phyloP scores from a whole-genome alignment of 2,888 invertebrate genomes.

The Bombylius discolor region DNA sequence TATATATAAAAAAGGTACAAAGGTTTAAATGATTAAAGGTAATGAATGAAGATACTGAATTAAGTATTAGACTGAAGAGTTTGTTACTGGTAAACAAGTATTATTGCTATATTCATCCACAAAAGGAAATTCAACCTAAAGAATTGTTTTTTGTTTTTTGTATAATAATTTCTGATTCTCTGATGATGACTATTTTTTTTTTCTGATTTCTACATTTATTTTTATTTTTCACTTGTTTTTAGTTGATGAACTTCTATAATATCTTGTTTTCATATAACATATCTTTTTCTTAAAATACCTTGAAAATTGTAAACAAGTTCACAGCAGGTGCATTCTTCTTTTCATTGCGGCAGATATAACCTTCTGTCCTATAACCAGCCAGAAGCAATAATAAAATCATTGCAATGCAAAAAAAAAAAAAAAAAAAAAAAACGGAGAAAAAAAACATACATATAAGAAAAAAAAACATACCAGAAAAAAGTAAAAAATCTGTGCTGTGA shows the following conservation, averaged over 20 bases:
- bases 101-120: not conserved
- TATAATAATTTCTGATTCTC: not conserved
- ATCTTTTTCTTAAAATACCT: not conserved
- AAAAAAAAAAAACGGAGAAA: too few species aligned
- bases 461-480: not conserved
- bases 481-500: not conserved
- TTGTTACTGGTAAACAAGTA: too few species aligned
- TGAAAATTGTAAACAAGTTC: conserved; percentile 14
- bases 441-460: too few species aligned
- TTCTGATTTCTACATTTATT: not conserved
- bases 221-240: too few species aligned
- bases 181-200: not conserved
- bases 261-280: too few species aligned
- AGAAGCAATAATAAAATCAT: not conserved
- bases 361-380: not conserved
- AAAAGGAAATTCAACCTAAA: not conserved
- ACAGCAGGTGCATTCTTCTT: conserved; percentile 13
- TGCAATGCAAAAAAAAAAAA: not conserved
- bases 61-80: too few species aligned
- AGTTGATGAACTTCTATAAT: too few species aligned
- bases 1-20: too few species aligned
- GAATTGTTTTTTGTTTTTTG: not conserved
- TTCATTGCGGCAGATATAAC: not conserved
- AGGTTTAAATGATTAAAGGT: too few species aligned
- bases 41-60: too few species aligned